These are phyloP conservation scores for Ispidina picta DNA, from an alignment of 2,797 vertebrate genomes.

Conservation along the genomic window DNA sequence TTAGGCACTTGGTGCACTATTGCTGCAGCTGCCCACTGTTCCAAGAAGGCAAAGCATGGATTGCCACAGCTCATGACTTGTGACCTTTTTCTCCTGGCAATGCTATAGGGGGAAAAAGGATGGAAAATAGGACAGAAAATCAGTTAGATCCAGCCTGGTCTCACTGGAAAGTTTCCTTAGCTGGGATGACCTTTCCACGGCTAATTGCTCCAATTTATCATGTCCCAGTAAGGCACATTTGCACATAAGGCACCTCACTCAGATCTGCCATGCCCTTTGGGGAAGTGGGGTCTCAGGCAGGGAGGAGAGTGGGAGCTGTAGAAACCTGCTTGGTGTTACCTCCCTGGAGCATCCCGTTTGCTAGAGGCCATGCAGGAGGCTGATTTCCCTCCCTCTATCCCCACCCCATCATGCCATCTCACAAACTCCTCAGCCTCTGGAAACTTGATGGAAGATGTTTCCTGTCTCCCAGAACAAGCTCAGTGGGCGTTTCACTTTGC, in stretches of 20 bases:
- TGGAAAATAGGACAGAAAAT: not conserved
- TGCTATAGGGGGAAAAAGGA: not conserved
- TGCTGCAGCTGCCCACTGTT: not conserved
- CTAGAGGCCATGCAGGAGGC: not conserved
- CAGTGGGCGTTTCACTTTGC: not conserved
- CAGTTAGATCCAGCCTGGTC: not conserved
- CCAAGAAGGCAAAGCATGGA: not conserved
- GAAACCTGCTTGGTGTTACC: not conserved
- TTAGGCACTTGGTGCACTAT: accelerated
- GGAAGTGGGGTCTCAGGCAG: accelerated
- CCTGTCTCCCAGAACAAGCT: not conserved
- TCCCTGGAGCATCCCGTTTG: not conserved
- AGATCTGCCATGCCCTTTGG: not conserved
- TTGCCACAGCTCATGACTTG: not conserved
- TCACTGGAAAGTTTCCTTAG: not conserved
- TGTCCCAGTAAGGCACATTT: not conserved
- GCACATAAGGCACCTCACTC: not conserved
- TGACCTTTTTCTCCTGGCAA: not conserved
- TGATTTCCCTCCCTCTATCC: not conserved
- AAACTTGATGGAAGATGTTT: not conserved
- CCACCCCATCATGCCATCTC: not conserved
- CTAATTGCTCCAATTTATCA: not conserved
- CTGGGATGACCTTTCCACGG: not conserved
- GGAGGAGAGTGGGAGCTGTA: not conserved
- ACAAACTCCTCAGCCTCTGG: not conserved